Conservation (phyloP, 2,113 vertebrate genomes). For the Lamprologus lemairii region DNA sequence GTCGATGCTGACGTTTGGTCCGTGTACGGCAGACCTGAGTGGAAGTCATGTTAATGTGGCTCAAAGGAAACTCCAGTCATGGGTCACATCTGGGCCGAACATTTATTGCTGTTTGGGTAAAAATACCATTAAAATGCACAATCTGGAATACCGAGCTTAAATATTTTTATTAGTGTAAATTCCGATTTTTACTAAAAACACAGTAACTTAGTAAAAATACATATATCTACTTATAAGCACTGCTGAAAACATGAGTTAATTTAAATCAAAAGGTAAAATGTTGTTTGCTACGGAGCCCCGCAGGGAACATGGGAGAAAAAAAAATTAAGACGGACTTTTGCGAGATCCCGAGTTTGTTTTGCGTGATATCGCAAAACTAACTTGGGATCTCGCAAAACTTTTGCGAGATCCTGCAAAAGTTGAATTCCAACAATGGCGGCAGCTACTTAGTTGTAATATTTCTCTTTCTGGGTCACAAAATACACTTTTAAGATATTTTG, state of each 20-base stretch:
- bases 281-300: not conserved
- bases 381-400: no score
- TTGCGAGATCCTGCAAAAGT: fast-evolving
- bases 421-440: no score
- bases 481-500: no score
- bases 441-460: no score
- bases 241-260: not conserved
- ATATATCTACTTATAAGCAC: fast-evolving
- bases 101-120: not conserved
- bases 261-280: not conserved
- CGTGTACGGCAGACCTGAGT: not conserved
- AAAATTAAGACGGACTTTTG: fast-evolving
- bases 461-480: no score
- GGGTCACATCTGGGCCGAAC: not conserved
- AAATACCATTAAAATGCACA: not conserved
- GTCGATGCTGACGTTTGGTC: not conserved
- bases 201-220: not conserved
- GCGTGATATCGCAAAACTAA: no score
- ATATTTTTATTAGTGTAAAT: not conserved
- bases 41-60: not conserved
- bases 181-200: not conserved
- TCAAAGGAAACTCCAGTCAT: not conserved
- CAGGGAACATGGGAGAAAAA: no score
- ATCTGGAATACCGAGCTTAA: no score
- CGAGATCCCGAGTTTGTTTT: no score